phyloP scores from a whole-genome alignment of 2,888 invertebrate species.

The Xestia xanthographa region DNA sequence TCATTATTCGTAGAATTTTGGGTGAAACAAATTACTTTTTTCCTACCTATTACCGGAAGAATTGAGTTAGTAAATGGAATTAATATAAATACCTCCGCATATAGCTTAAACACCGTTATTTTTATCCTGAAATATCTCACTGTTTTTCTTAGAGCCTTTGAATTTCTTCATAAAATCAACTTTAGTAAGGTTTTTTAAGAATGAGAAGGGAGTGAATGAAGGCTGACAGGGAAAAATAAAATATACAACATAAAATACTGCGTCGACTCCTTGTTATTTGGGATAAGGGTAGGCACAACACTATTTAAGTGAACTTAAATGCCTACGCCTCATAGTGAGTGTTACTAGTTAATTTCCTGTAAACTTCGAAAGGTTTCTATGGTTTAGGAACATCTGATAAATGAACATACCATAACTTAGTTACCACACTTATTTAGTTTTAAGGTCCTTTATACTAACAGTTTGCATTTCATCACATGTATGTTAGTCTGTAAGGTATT shows the following conservation, averaged over 20 bases:
- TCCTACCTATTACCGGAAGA: background rate
- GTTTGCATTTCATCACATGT: too few relatives aligned
- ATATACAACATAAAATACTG: background rate
- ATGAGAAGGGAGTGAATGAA: background rate
- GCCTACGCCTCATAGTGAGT: background rate
- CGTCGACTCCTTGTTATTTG: background rate
- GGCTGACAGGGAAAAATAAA: background rate
- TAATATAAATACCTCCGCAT: background rate
- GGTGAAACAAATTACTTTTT: constrained; percentile 24
- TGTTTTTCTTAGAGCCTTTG: background rate
- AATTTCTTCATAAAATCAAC: constrained; percentile 2
- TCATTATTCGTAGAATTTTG: constrained; percentile 31
- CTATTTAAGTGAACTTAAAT: background rate
- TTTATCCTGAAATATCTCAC: background rate
- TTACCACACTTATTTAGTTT: too few relatives aligned
- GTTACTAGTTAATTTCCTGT: background rate
- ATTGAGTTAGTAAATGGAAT: constrained; percentile 1
- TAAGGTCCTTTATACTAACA: too few relatives aligned
- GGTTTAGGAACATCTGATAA: too few relatives aligned
- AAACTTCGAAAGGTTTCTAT: too few relatives aligned
- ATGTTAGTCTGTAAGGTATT: too few relatives aligned
- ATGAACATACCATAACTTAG: too few relatives aligned
- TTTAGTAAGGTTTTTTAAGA: background rate
- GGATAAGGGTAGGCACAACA: background rate
- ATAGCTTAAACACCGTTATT: background rate